Percentiles rank a stretch among this genome's conserved stretches.
phyloP scores from a whole-genome alignment of 2,113 vertebrate genomes.

The Brachypodius melanocephalos region DNA sequence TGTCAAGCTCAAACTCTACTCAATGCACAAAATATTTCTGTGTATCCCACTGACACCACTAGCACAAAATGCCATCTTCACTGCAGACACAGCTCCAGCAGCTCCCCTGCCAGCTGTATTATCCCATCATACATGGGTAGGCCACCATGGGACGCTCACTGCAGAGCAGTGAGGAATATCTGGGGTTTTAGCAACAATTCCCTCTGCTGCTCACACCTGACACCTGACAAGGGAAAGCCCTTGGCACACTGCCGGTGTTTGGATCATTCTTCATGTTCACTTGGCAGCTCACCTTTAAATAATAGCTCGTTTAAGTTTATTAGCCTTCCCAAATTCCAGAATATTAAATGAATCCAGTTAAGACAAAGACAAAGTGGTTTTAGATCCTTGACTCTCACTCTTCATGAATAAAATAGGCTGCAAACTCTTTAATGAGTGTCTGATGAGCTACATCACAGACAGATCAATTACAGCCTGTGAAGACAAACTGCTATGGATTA shows the following conservation, averaged over 20 bases:
- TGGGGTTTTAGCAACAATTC: not conserved
- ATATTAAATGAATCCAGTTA: conserved; percentile 20
- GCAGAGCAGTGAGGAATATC: not conserved
- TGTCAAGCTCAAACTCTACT: not conserved
- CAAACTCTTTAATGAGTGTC: conserved; percentile 40
- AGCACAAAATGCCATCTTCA: not conserved
- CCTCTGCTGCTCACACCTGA: not conserved
- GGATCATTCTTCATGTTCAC: not conserved
- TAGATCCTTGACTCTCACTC: not conserved
- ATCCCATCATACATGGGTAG: fast-evolving
- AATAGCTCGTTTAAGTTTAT: conserved; percentile 4
- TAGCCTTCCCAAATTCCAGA: conserved; percentile 1
- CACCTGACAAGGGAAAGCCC: fast-evolving
- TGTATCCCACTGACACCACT: not conserved
- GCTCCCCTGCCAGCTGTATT: not conserved
- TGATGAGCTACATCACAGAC: conserved; percentile 53
- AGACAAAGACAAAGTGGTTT: conserved; percentile 36
- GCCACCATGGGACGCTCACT: fast-evolving
- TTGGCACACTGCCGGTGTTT: fast-evolving
- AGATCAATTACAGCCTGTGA: conserved; percentile 42
- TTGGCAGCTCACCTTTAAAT: conserved; percentile 50
- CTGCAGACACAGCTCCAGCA: not conserved
- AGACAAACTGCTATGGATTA: conserved; percentile 37
- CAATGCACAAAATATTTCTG: not conserved
- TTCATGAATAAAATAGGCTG: conserved; percentile 37